These are phyloP conservation scores for Octopus bimaculoides DNA, from an alignment of 1,140 invertebrate species.

Conservation along the genomic window DNA sequence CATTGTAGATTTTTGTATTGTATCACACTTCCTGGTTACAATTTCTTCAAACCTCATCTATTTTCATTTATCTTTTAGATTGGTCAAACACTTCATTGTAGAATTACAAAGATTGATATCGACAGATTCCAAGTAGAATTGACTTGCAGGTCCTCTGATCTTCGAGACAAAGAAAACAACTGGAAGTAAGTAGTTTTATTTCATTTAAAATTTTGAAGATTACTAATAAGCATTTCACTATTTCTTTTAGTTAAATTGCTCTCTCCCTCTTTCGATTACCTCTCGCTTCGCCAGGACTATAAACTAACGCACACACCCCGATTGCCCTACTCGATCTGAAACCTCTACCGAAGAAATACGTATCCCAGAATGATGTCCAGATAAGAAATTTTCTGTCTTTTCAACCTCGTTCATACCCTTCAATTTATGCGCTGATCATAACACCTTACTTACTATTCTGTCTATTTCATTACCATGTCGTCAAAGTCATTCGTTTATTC, in stretches of 20 bases:
- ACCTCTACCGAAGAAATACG: too few species aligned
- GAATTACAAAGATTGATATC: slow-evolving; percentile 94
- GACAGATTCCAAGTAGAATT: slow-evolving; percentile 92
- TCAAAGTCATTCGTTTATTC: too few species aligned
- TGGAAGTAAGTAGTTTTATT: slow-evolving; percentile 68
- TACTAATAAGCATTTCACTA: neutral
- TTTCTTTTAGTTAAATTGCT: slow-evolving; percentile 18
- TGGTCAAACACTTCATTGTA: slow-evolving; percentile 85
- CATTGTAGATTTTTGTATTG: too few species aligned
- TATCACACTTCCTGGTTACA: neutral
- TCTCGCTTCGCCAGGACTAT: too few species aligned
- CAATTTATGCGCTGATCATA: too few species aligned
- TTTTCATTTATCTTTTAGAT: slow-evolving; percentile 49
- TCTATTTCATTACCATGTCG: too few species aligned
- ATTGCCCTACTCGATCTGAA: slow-evolving; percentile 1
- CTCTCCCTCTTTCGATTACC: too few species aligned
- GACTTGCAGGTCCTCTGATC: slow-evolving; percentile 89
- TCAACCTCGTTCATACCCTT: too few species aligned
- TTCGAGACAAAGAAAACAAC: slow-evolving; percentile 85
- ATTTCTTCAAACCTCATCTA: neutral
- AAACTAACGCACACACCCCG: neutral
- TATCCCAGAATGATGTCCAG: too few species aligned
- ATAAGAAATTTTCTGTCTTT: too few species aligned
- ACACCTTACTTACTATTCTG: too few species aligned
- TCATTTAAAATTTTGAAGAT: neutral